Base-by-base conservation (phyloP, 2,113 vertebrate genomes). In the Catharus fuscescens region DNA sequence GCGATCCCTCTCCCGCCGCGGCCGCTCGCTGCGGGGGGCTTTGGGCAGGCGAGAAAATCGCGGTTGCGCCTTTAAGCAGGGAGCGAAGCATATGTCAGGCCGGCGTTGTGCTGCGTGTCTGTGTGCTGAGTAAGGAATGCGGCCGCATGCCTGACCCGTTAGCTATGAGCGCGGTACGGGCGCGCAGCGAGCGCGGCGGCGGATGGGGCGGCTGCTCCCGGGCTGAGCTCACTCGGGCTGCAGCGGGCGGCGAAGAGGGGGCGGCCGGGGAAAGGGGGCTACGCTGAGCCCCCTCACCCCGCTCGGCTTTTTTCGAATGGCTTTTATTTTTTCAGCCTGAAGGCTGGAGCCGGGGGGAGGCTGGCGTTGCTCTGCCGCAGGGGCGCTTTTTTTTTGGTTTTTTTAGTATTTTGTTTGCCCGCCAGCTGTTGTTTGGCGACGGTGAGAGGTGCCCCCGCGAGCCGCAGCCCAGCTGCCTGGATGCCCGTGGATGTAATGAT, bases 111-210 rank as follows among this genome's bases (percentile, higher is more conserved):
- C 98, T 92, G 94, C 98, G 98, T 98, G 98, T 98, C 99, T 99
- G 98, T 95, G 98, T 97, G 98, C 97, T 99, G 98, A 99, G 98
- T 98, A 98, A 99, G 98, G 98, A 99, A 98, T 99, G 98, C 96
- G 98, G 98, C 98, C 98, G 98, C 98, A 91, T 96, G 95, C 97
- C 96, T 97, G 96, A 96, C 95, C 97, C 97, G 89, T 97, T 96
- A 97, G 95, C 96, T 95, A 98, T 98, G 98, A 98, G 98, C 98
- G 98, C 98, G 85, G 84, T 93, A 98, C 98, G 98, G 98, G 66
- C 71, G 93, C 74, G 53, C 85, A 52, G 23, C 20, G 79, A 88
- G 90, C 95, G 97, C 95, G 93, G 94, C 94, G 64, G 91, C 70
- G 90, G 92, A 80, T 86, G 82, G 89, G 82, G 89, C 89, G 76